These are phyloP conservation scores for Anarhynchus alexandrinus DNA, from an alignment of 2,113 vertebrate species.

Conservation along the genomic window DNA sequence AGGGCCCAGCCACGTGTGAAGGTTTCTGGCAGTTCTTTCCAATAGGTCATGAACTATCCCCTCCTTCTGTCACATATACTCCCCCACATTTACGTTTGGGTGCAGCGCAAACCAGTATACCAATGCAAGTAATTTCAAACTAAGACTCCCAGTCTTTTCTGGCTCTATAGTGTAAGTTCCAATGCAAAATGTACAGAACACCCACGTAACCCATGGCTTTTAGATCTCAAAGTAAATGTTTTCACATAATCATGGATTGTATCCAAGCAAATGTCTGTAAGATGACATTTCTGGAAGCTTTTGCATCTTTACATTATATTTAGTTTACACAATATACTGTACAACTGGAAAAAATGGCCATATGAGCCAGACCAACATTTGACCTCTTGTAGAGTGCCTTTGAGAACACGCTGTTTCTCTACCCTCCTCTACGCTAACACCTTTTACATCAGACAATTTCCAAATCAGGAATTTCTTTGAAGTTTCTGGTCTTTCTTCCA, in stretches of 20 bases:
- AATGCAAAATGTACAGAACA: constrained; percentile 63
- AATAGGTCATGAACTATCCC: neutral
- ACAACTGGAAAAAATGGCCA: constrained; percentile 51
- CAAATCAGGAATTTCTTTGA: constrained; percentile 70
- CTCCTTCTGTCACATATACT: neutral
- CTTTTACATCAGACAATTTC: constrained; percentile 70
- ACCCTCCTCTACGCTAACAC: constrained; percentile 43
- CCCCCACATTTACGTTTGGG: neutral
- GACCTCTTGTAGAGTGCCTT: constrained; percentile 60
- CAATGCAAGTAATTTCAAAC: constrained; percentile 14
- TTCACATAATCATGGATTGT: constrained; percentile 67
- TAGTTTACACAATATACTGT: constrained; percentile 64
- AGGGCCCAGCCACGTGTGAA: neutral
- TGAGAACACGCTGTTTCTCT: constrained; percentile 56
- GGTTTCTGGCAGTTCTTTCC: neutral
- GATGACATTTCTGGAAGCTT: constrained; percentile 68
- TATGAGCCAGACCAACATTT: constrained; percentile 53
- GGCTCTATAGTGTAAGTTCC: constrained; percentile 29
- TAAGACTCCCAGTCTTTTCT: constrained; percentile 26
- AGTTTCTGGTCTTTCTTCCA: constrained; percentile 53
- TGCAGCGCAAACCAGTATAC: neutral
- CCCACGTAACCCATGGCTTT: constrained; percentile 42
- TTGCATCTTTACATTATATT: constrained; percentile 68
- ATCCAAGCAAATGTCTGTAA: constrained; percentile 65
- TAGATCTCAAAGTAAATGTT: constrained; percentile 70